Conservation (phyloP, 2,113 vertebrate species). For the Neogobius melanostomus region DNA sequence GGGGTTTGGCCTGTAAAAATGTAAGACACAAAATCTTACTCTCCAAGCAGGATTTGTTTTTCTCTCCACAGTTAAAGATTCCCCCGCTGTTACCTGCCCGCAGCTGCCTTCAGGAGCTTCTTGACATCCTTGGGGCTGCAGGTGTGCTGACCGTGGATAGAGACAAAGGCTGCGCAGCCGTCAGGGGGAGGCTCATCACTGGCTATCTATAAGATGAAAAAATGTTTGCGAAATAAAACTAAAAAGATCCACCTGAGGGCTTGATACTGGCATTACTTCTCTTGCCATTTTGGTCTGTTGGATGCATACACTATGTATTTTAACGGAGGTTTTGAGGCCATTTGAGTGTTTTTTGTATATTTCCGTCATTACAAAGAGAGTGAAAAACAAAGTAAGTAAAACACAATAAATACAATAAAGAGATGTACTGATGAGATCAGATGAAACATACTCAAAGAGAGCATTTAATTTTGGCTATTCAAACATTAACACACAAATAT, state of each 20-base stretch:
- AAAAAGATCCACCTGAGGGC: neutral
- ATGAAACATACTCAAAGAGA: too few relatives aligned
- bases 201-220: conserved; percentile 81
- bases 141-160: conserved; percentile 85
- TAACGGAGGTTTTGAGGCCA: too few relatives aligned
- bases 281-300: too few relatives aligned
- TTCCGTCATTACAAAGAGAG: too few relatives aligned
- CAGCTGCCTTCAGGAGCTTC: conserved; percentile 90
- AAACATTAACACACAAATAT: too few relatives aligned
- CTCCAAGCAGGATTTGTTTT: neutral
- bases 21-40: conserved; percentile 1
- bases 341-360: too few relatives aligned
- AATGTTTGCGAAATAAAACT: neutral
- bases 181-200: conserved; percentile 88
- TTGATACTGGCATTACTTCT: too few relatives aligned
- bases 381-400: too few relatives aligned
- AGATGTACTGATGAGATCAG: too few relatives aligned
- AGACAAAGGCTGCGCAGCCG: conserved; percentile 88
- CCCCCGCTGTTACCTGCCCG: conserved; percentile 81
- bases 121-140: conserved; percentile 91
- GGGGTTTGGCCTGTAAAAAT: conserved; percentile 82
- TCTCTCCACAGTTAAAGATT: neutral
- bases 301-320: too few relatives aligned
- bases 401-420: too few relatives aligned
- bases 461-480: too few relatives aligned